Evolutionary conservation across 2,113 vertebrate species (phyloP), one percentile per base, ranked within the genome.

Genomic region (Romanogobio albipinnatus): DNA sequence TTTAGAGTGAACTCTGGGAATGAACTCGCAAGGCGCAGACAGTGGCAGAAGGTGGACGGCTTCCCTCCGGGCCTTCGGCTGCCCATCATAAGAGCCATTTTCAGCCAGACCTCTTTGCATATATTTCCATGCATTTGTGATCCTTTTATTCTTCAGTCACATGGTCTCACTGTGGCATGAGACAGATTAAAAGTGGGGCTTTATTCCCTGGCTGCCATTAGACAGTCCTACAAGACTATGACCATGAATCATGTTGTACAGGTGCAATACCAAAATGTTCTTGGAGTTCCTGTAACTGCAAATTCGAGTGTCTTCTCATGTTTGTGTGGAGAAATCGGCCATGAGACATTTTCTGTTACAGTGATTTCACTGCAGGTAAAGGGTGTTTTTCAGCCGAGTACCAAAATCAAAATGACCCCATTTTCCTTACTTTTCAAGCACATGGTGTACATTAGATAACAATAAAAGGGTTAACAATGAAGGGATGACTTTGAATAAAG

Each of bases 121-220:
- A 89, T 80, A 61, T 83, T 85, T 85, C 74, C 85, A 88, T 86
- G 79, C 5, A 82, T 84, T 86, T 84, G 49, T 76, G 43, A 84
- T 81, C 73, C 82, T 70, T 76, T 73, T 78, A 78, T 85, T 64
- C 33, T 29, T 10, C 24, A 79, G 74, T 77, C 61, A 11, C 29
- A 74, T 83, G 79, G 80, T 61, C 76, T 85, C 7, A 33, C 29
- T 5, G 4, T 62, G 22, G 29, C 58, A n/a, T 45, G 8, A 59
- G 26, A 76, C 15, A 77, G 79, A 58, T 74, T 81, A 64, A 71
- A 87, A 81, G 64, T 76, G 78, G 76, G 17, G 9, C 33, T 77
- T 51, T 78, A 71, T 85, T 83, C 64, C 64, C 71, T 45, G 51
- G 64, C n/a, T 68, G 51, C 73, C 61, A 43, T 85, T 71, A n/a